phyloP scores from a whole-genome alignment of 2,888 invertebrate genomes.

The Andrena marginata region DNA sequence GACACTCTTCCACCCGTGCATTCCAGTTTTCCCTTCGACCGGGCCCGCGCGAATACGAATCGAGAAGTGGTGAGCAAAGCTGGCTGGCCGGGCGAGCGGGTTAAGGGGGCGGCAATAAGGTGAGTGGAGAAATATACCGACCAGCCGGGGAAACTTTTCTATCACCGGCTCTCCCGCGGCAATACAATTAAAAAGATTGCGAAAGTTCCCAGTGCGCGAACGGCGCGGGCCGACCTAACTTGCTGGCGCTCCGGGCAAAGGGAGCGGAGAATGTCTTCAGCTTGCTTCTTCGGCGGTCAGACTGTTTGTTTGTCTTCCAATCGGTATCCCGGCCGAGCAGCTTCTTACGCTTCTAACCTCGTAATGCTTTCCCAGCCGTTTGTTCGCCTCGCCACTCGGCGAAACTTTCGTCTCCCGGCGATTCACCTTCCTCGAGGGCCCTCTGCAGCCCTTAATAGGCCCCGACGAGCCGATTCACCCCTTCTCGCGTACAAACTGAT shows the following conservation, averaged over 20 bases:
- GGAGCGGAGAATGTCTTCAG: slow-evolving; percentile 32
- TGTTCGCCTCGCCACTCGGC: slow-evolving; percentile 35
- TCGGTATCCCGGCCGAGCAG: slow-evolving; percentile 66
- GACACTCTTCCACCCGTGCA: slow-evolving; percentile 67
- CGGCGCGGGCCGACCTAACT: slow-evolving; percentile 60
- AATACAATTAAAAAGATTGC: slow-evolving; percentile 84
- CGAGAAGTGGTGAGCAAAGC: slow-evolving; percentile 68
- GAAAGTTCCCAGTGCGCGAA: slow-evolving; percentile 70
- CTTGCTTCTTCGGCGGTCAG: slow-evolving; percentile 65
- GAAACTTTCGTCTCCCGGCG: slow-evolving; percentile 41
- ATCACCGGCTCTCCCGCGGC: slow-evolving; percentile 74
- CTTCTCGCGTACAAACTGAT: slow-evolving; percentile 16
- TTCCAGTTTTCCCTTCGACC: slow-evolving; percentile 54
- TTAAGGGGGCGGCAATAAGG: slow-evolving; percentile 1
- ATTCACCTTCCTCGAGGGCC: slow-evolving; percentile 28
- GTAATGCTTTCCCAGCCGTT: slow-evolving; percentile 57
- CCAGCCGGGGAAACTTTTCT: slow-evolving; percentile 78
- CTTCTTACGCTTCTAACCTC: slow-evolving; percentile 59
- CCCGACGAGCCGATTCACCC: slow-evolving; percentile 22
- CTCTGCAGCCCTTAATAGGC: slow-evolving; percentile 31
- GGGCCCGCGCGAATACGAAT: slow-evolving; percentile 57
- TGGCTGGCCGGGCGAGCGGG: neutral
- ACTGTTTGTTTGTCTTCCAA: slow-evolving; percentile 81
- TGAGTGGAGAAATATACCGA: slow-evolving; percentile 19
- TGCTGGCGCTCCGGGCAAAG: slow-evolving; percentile 34